Percentiles rank a stretch among this genome's conserved stretches.
phyloP scores from a whole-genome alignment of 2,888 invertebrate genomes.

The Auanema freiburgensis region DNA sequence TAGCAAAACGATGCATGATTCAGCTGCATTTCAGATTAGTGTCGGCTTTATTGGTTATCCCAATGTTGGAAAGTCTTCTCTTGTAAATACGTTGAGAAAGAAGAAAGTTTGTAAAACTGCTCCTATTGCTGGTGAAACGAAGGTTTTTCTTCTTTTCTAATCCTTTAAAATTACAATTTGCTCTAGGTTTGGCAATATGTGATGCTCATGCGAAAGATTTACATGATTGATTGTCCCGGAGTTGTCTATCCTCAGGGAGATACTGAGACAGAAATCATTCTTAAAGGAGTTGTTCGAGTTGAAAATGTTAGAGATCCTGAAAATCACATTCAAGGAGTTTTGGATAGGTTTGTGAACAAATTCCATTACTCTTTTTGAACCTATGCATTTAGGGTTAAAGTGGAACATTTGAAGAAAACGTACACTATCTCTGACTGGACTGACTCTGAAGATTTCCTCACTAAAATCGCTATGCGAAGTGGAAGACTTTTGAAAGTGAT shows the following conservation, averaged over 20 bases:
- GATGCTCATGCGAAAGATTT: constrained; percentile 93
- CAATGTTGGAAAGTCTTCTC: constrained; percentile 96
- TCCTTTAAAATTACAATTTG: constrained; percentile 1
- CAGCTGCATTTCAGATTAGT: constrained; percentile 73
- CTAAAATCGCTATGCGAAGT: constrained; percentile 81
- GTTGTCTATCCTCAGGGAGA: constrained; percentile 94
- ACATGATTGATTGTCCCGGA: constrained; percentile 96
- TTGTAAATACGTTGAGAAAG: constrained; percentile 90
- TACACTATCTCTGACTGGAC: constrained; percentile 81
- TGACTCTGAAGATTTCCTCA: constrained; percentile 83
- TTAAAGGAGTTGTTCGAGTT: constrained; percentile 95
- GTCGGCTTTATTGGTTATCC: constrained; percentile 99
- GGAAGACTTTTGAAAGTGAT: constrained; percentile 83
- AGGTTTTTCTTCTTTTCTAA: constrained; percentile 61
- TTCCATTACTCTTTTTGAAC: neutral
- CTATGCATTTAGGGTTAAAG: constrained; percentile 72
- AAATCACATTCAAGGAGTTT: constrained; percentile 85
- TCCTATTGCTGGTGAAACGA: constrained; percentile 86
- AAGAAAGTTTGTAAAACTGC: constrained; percentile 98
- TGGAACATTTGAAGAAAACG: constrained; percentile 85
- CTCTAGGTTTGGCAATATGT: constrained; percentile 94
- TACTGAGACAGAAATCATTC: constrained; percentile 81
- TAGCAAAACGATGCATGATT: too few species aligned
- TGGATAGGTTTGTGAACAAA: constrained; percentile 70
- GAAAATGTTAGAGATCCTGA: constrained; percentile 91